Conservation (phyloP, 2,797 vertebrate species). For the Macroramphosus scolopax region DNA sequence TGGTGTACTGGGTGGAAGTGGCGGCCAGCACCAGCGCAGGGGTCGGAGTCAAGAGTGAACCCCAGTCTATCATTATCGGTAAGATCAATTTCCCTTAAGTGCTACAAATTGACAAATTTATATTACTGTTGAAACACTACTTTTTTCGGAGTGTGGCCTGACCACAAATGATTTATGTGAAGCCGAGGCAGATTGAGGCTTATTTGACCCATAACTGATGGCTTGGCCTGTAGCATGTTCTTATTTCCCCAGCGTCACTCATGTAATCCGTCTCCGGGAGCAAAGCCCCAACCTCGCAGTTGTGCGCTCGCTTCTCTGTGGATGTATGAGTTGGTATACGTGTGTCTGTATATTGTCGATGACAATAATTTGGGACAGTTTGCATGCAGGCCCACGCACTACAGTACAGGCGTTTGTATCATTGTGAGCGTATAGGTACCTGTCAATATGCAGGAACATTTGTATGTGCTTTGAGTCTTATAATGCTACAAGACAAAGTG, state of each 20-base stretch:
- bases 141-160: conserved; percentile 48
- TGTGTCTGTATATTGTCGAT: conserved; percentile 20
- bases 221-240: conserved; percentile 73
- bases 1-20: conserved; percentile 93
- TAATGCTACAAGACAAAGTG: conserved; percentile 42
- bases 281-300: conserved; percentile 52
- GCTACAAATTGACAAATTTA: conserved; percentile 18
- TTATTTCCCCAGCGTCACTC: conserved; percentile 82
- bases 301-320: conserved; percentile 51
- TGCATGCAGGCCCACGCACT: conserved; percentile 2
- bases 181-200: conserved; percentile 66
- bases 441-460: conserved; percentile 22
- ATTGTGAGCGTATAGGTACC: conserved; percentile 12
- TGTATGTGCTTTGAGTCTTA: conserved; percentile 36
- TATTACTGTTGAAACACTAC: conserved; percentile 32
- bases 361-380: conserved; percentile 13
- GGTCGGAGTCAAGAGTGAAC: conserved; percentile 93
- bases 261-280: conserved; percentile 74
- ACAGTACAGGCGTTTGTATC: conserved; percentile 8
- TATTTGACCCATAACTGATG: conserved; percentile 81
- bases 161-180: conserved; percentile 70
- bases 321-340: conserved; percentile 26
- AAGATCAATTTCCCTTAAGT: conserved; percentile 25
- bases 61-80: conserved; percentile 94
- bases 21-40: conserved; percentile 96